Evolutionary conservation across 53 echinoderm and acorn worm species (phyloP), one percentile per base, ranked within the genome.

Genomic region (Pentamera pediparva): DNA sequence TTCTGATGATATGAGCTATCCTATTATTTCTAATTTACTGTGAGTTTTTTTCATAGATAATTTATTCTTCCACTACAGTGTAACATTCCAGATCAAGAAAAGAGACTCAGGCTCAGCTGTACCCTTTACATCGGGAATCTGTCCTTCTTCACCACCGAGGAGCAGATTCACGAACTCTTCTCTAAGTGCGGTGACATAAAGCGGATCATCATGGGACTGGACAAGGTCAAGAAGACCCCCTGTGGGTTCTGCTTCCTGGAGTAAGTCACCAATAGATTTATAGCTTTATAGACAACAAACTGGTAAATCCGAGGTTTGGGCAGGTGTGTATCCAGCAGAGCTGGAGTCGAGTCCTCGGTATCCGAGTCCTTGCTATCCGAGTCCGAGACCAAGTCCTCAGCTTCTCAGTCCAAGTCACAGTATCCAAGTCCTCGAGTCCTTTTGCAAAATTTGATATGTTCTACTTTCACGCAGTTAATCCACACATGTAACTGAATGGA

Each of bases 191-290:
- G 94, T 26, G 90, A 90, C 50, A 74, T 94, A 37, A 94, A 94
- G 57, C 84, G 94, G 5, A 91, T 94, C 74, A 79, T 94, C 36
- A 94, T 94, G 94, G 94, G 94, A 12, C 77, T 94, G 56, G 94
- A 94, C 61, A 94, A 94, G 56, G 32, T 79, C 21, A 87, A 77
- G 74, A 90, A 86, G 76, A 94, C 94, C 22, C 94, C 94, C 6
- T 94, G 94, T 75, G 94, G 94, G 6, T 94, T 94, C 75, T 94
- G 94, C 76, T 94, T 94, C 62, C 72, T 94, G 5, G 94, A 94
- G 94, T 94, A 94, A 85, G 90, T 85, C 77, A 82, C 56, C 13
- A n/a, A n/a, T n/a, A n/a, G n/a, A n/a, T n/a, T n/a, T n/a, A n/a
- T n/a, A n/a, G n/a, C n/a, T n/a, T 34, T 40, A 15, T 0, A 29